Base-by-base conservation (phyloP, 2,797 vertebrate species). In the Danio jaintianensis region DNA sequence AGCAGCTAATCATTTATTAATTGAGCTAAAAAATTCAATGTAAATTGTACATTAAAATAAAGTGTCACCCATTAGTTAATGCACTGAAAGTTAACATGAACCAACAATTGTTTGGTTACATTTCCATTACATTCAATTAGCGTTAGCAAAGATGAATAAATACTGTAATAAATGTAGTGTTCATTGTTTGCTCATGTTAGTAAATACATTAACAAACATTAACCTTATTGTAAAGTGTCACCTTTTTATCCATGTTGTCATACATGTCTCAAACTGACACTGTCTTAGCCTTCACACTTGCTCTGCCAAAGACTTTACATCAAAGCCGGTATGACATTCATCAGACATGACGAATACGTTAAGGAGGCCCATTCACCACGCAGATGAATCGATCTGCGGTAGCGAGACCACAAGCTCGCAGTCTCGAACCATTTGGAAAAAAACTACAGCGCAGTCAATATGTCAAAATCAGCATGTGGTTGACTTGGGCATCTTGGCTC, bases 391-490 rank as follows among this genome's bases (percentile, higher is more conserved):
- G 77, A 72, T 79, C 20, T 73, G 69, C 45, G 40, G 11, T 5
- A 16, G 50, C 0, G 3, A 52, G 18, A 71, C 48, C 50, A 18
- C 3, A 4, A 55, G 58, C 2, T 2, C 8, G 5, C 58, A 63
- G 68, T 79, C 59, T 80, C 40, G 8, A 72, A 56, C 8, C 12
- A 48, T 38, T 9, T n/a, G 48, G 48, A 8, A 43, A 80, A 79
- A 64, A 80, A 80, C 69, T 64, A 47, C 40, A 64, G 40, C 2
- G 0, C 11, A 56, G 48, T 73, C 69, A 80, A 80, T 73, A 73
- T 66, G 40, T 73, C 59, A 73, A 47, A 71, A 53, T 62, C 67
- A 71, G 55, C 38, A 71, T 79, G 67, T 29, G 56, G 56, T 70
- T 61, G 9, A 50, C 45, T 61, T n/a, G 3, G 53, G 42, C 43